Evolutionary conservation across 2,113 vertebrate species (phyloP).

Genomic region (Ranitomeya imitator): DNA sequence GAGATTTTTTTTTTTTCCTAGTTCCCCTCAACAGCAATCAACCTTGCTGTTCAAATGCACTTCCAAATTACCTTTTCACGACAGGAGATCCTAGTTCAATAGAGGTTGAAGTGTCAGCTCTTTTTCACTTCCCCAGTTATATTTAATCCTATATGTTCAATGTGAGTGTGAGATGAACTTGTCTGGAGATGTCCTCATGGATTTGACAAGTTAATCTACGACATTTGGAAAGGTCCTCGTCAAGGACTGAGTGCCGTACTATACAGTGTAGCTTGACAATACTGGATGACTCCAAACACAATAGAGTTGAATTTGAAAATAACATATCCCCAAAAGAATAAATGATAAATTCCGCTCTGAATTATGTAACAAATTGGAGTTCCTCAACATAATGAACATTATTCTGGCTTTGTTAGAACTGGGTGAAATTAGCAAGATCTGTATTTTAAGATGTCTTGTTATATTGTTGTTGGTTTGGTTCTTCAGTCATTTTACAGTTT

Average conservation of each 20-base stretch:
- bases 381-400: not conserved
- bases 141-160: no score
- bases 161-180: no score
- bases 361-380: not conserved
- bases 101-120: no score
- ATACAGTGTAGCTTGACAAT: not conserved
- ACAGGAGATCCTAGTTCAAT: no score
- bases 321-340: not conserved
- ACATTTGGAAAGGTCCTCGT: not conserved
- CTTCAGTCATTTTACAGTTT: constrained; percentile 4
- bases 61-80: no score
- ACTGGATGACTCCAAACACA: not conserved
- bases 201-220: no score
- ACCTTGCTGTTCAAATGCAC: no score
- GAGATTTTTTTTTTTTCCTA: no score
- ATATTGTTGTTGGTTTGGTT: not conserved
- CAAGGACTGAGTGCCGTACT: not conserved
- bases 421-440: not conserved
- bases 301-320: not conserved
- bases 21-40: no score
- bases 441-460: not conserved
- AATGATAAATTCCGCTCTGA: not conserved
- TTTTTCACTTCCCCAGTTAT: no score
- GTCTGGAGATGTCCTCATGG: no score
- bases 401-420: not conserved